Evolutionary conservation across 64 coral and sea anemone genomes (phyloP).

Genomic region (Stichodactyla helianthus): DNA sequence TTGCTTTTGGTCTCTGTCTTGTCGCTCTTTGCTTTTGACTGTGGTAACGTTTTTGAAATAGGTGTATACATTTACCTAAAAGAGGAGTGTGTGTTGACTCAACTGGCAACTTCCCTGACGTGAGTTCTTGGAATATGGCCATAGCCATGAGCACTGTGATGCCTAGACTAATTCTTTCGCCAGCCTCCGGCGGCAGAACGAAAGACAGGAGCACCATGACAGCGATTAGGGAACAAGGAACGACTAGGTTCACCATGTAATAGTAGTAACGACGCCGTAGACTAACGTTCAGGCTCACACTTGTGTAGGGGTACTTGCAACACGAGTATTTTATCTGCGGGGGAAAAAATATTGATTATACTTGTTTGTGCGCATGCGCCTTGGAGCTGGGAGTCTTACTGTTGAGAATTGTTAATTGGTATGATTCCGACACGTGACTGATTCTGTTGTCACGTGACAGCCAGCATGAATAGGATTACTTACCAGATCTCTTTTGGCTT

Average conservation of each 20-base stretch:
- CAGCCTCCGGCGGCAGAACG: conserved; percentile 73
- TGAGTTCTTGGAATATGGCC: conserved; percentile 93
- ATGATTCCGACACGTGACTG: too few species aligned
- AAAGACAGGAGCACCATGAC: conserved; percentile 78
- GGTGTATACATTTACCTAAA: conserved; percentile 35
- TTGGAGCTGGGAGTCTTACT: too few species aligned
- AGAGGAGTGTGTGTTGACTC: conserved; percentile 65
- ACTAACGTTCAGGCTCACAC: conserved; percentile 45
- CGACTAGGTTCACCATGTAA: conserved; percentile 76
- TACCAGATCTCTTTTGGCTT: conserved; percentile 33
- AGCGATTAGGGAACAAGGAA: conserved; percentile 88
- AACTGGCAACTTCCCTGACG: conserved; percentile 75
- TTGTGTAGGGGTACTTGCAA: conserved; percentile 59
- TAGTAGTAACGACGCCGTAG: conserved; percentile 73
- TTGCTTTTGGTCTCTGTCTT: too few species aligned
- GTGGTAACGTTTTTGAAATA: too few species aligned
- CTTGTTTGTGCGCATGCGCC: too few species aligned
- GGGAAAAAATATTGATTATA: background rate
- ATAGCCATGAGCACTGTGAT: conserved; percentile 92
- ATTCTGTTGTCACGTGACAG: too few species aligned
- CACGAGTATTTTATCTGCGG: conserved; percentile 55
- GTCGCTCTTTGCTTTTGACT: too few species aligned
- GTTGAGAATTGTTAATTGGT: too few species aligned
- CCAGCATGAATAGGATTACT: background rate
- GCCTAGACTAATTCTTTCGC: conserved; percentile 79